Conservation (phyloP, 2,113 vertebrate species). For the Misgurnus mizolepis region DNA sequence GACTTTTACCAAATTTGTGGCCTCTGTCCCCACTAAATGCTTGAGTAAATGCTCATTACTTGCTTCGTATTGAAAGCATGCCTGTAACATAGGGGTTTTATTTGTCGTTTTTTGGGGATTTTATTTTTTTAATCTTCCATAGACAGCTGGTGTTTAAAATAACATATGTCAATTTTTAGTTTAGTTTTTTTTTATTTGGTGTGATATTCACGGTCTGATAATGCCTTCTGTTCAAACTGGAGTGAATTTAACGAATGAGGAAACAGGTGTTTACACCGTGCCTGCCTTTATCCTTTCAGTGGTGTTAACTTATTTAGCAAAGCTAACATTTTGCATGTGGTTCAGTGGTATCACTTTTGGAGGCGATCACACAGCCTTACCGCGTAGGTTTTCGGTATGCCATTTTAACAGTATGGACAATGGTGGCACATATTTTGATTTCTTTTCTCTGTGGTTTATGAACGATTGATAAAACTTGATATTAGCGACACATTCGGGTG, state of each 20-base stretch:
- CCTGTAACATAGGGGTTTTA: constrained; percentile 34
- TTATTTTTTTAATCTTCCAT: neutral
- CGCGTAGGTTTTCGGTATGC: neutral
- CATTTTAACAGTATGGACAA: neutral
- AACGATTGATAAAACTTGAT: too few relatives aligned
- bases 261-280: constrained; percentile 66
- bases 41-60: constrained; percentile 9
- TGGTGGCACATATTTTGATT: neutral
- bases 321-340: constrained; percentile 1
- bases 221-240: constrained; percentile 29
- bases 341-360: constrained; percentile 10
- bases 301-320: constrained; percentile 51
- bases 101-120: constrained; percentile 17
- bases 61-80: constrained; percentile 30
- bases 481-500: too few relatives aligned
- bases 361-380: constrained; percentile 29
- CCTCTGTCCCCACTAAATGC: constrained; percentile 51
- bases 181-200: constrained; percentile 5
- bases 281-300: constrained; percentile 63
- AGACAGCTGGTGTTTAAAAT: neutral
- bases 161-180: neutral
- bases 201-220: constrained; percentile 23
- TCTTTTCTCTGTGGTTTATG: neutral
- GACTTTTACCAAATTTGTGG: constrained; percentile 55
- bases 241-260: constrained; percentile 39